Evolutionary conservation across 2,797 vertebrate species (phyloP).

Genomic region (Euphonia xanthogaster): DNA sequence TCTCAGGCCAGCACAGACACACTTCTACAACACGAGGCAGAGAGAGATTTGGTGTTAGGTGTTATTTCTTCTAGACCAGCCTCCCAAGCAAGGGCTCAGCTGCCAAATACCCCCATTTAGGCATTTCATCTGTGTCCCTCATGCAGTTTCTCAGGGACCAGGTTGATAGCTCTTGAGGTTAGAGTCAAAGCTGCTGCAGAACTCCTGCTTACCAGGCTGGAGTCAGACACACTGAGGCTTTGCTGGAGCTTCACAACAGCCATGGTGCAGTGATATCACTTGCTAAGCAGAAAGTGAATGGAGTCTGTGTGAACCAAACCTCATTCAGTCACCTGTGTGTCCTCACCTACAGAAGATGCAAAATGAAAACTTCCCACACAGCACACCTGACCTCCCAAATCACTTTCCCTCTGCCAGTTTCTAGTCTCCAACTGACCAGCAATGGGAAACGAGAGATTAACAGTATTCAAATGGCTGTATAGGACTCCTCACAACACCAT

Average conservation of each 20-base stretch:
- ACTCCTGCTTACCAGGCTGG: neutral
- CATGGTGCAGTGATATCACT: neutral
- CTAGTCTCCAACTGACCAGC: neutral
- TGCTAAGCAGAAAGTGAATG: neutral
- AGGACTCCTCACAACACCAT: neutral
- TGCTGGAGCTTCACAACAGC: neutral
- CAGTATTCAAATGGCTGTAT: neutral
- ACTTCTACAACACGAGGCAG: neutral
- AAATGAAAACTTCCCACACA: neutral
- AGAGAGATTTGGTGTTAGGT: neutral
- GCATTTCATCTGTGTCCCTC: accelerated
- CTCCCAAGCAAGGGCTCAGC: neutral
- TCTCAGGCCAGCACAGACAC: neutral
- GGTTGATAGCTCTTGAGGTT: accelerated
- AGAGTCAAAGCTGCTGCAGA: neutral
- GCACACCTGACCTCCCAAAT: neutral
- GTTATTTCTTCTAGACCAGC: neutral
- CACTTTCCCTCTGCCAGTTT: neutral
- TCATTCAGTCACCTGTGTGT: no score
- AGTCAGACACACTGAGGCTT: neutral
- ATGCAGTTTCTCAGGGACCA: neutral
- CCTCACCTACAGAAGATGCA: neutral
- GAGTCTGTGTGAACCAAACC: neutral
- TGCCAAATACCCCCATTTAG: neutral
- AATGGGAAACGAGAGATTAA: neutral